phyloP scores from a whole-genome alignment of 2,797 vertebrate species.

The Spinibarbus caldwelli region DNA sequence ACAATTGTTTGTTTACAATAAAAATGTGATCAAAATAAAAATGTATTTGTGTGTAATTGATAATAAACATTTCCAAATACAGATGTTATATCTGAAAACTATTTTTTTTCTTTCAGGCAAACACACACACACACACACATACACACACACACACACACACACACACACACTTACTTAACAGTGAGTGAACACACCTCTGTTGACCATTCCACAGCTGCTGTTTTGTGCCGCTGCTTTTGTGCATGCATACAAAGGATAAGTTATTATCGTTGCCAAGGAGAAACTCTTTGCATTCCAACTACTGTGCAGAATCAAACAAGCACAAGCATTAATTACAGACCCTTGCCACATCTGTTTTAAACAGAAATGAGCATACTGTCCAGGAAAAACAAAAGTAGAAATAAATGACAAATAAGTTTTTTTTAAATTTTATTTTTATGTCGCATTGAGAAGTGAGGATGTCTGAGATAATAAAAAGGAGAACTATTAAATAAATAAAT shows the following conservation, averaged over 20 bases:
- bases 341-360: neutral
- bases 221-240: constrained; percentile 8
- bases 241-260: neutral
- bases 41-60: neutral
- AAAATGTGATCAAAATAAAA: neutral
- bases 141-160: neutral
- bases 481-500: no score
- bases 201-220: neutral
- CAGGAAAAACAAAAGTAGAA: neutral
- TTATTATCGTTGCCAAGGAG: constrained; percentile 14
- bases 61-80: neutral
- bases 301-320: constrained; percentile 10
- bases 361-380: neutral
- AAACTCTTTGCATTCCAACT: constrained; percentile 8
- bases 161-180: neutral
- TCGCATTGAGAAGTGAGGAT: no score
- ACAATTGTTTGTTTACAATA: neutral
- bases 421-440: neutral
- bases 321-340: neutral
- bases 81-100: neutral
- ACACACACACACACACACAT: no score
- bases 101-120: neutral
- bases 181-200: neutral
- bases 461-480: neutral
- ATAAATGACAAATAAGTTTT: neutral